These are phyloP conservation scores for Charaxes varanes DNA, from an alignment of 1,140 invertebrate genomes.

Conservation along the genomic window DNA sequence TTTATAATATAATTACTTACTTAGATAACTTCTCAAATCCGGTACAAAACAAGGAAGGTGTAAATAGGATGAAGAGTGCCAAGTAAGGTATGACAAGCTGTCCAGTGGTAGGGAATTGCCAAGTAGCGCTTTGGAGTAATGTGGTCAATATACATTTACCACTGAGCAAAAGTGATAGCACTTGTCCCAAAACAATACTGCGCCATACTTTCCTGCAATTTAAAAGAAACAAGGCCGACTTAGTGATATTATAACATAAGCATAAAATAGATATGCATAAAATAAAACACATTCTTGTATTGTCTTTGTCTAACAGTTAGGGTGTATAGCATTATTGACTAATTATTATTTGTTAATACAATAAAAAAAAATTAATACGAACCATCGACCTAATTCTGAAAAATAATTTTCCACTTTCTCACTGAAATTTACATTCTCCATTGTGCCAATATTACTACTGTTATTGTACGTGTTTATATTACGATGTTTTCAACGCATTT, in stretches of 20 bases:
- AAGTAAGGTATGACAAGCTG: conserved; percentile 89
- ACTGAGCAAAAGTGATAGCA: conserved; percentile 83
- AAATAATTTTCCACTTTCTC: conserved; percentile 80
- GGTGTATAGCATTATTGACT: too few relatives aligned
- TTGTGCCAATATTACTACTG: conserved; percentile 21
- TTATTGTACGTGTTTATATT: too few relatives aligned
- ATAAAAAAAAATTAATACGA: conserved; percentile 60
- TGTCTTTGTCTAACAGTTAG: too few relatives aligned
- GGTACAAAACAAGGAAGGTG: conserved; percentile 83
- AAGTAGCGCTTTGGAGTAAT: conserved; percentile 80
- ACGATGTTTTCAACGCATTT: too few relatives aligned
- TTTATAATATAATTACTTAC: conserved; percentile 61
- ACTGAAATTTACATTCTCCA: conserved; percentile 72
- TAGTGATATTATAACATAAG: too few relatives aligned
- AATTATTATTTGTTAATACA: too few relatives aligned
- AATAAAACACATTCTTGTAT: too few relatives aligned
- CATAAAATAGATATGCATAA: too few relatives aligned
- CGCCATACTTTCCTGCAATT: conserved; percentile 82
- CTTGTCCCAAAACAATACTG: conserved; percentile 84
- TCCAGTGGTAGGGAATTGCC: conserved; percentile 83
- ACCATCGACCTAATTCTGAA: conserved; percentile 80
- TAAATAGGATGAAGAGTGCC: conserved; percentile 84
- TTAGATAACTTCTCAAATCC: conserved; percentile 80
- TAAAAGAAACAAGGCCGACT: too few relatives aligned
- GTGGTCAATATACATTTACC: conserved; percentile 85